These are phyloP conservation scores for Spodoptera picta DNA, from an alignment of 2,888 invertebrate species.

Conservation along the genomic window DNA sequence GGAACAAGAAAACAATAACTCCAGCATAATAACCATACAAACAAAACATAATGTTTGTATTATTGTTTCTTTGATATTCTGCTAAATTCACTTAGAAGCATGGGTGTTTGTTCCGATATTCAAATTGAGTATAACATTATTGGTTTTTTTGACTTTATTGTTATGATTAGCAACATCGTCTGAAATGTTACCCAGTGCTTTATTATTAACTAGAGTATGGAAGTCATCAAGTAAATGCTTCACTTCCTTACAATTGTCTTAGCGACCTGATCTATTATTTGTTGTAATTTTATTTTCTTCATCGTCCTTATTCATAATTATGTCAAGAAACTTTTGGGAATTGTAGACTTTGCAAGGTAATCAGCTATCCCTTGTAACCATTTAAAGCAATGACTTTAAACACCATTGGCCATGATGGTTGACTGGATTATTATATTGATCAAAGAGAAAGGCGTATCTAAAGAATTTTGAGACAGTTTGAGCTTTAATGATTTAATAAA, in stretches of 20 bases:
- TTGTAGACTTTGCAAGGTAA: constrained; percentile 52
- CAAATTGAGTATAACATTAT: no score
- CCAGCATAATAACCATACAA: background rate
- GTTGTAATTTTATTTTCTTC: constrained; percentile 19
- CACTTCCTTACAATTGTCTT: background rate
- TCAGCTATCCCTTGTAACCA: constrained; percentile 56
- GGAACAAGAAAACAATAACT: background rate
- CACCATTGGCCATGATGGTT: constrained; percentile 53
- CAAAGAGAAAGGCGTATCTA: constrained; percentile 54
- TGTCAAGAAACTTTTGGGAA: constrained; percentile 52
- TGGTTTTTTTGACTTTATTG: no score
- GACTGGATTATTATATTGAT: constrained; percentile 46
- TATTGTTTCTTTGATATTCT: no score
- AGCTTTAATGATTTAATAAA: background rate
- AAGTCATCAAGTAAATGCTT: background rate
- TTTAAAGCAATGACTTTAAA: constrained; percentile 42
- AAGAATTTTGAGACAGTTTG: constrained; percentile 38
- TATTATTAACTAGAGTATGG: no score
- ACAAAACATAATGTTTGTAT: background rate
- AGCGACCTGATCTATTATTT: constrained; percentile 11
- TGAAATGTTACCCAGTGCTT: no score
- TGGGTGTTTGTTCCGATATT: no score
- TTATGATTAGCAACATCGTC: no score
- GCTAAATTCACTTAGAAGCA: no score
- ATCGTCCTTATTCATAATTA: constrained; percentile 36